phyloP scores from a whole-genome alignment of 2,888 invertebrate species.

The Morpho deidamia region DNA sequence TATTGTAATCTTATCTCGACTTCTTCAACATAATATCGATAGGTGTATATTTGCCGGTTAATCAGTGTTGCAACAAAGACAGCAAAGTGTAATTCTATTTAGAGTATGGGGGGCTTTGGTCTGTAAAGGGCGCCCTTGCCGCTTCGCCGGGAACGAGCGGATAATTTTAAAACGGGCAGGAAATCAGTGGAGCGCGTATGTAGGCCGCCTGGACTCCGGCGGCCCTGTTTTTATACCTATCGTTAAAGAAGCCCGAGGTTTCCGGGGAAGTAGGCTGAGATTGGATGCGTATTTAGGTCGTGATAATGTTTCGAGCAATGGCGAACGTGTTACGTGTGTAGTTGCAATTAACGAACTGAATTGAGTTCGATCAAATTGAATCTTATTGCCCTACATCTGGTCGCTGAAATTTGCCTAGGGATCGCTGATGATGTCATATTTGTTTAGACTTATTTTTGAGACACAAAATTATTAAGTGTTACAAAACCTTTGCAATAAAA shows the following conservation, averaged over 20 bases:
- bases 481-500: too few relatives aligned
- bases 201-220: slow-evolving; percentile 63
- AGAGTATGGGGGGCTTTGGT: slow-evolving; percentile 48
- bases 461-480: neutral
- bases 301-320: slow-evolving; percentile 37
- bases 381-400: slow-evolving; percentile 2
- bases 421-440: neutral
- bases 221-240: slow-evolving; percentile 56
- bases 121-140: slow-evolving; percentile 71
- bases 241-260: slow-evolving; percentile 57
- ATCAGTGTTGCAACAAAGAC: slow-evolving; percentile 4
- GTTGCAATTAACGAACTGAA: slow-evolving; percentile 3
- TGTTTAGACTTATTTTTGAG: neutral
- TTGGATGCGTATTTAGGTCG: slow-evolving; percentile 56
- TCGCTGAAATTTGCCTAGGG: neutral
- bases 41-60: neutral
- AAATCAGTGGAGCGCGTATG: slow-evolving; percentile 68
- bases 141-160: slow-evolving; percentile 61
- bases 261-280: slow-evolving; percentile 67
- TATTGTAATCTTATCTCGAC: neutral
- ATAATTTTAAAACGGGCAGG: slow-evolving; percentile 71
- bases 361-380: neutral
- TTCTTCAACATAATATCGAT: neutral
- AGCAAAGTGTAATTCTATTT: slow-evolving; percentile 28
- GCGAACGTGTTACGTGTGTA: slow-evolving; percentile 27